phyloP scores from a whole-genome alignment of 1,140 invertebrate species.

The Brachionus manjavacas region DNA sequence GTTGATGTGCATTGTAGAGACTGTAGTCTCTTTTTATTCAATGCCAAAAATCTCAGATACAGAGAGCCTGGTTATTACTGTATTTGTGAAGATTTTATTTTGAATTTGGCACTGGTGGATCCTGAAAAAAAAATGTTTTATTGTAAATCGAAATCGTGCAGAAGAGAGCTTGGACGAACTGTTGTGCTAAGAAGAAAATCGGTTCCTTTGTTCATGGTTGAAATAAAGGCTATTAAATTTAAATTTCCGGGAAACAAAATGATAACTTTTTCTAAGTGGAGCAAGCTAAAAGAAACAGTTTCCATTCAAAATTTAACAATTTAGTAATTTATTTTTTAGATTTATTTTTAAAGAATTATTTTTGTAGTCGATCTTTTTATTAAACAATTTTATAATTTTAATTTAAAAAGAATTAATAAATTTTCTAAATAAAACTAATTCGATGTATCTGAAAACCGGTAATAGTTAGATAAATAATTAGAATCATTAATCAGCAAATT shows the following conservation, averaged over 20 bases:
- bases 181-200: background rate
- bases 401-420: no score
- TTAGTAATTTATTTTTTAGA: background rate
- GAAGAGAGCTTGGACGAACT: background rate
- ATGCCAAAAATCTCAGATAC: background rate
- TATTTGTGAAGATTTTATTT: background rate
- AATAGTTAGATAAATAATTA: no score
- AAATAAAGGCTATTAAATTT: background rate
- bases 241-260: background rate
- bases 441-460: no score
- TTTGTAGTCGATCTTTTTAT: background rate
- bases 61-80: background rate
- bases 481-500: no score
- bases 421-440: no score
- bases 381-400: background rate
- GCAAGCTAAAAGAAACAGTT: background rate
- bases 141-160: background rate
- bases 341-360: background rate
- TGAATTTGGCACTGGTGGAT: background rate
- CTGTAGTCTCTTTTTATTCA: background rate
- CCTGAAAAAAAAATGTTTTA: background rate
- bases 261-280: background rate
- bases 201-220: background rate
- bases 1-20: conserved; percentile 1
- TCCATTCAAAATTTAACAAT: background rate